phyloP scores from a whole-genome alignment of 1,140 invertebrate species.

The Brachionus paranguensis region DNA sequence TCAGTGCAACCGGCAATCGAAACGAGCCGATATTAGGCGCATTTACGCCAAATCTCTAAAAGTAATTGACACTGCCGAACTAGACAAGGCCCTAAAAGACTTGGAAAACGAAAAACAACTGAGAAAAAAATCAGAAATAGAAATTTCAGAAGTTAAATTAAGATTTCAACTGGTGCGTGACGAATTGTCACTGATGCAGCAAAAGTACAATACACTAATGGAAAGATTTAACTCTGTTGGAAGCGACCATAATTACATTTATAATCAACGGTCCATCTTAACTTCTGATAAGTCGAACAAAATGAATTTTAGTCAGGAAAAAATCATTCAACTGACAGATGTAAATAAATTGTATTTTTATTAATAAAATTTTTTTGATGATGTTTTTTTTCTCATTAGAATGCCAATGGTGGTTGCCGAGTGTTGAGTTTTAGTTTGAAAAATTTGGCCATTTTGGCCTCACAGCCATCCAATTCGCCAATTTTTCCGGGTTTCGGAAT shows the following conservation, averaged over 20 bases:
- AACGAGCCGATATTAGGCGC: conserved; percentile 66
- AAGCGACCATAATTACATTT: neutral
- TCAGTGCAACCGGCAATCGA: conserved; percentile 74
- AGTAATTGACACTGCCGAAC: conserved; percentile 64
- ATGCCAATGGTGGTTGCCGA: conserved; percentile 65
- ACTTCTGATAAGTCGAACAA: conserved; percentile 31
- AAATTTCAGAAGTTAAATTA: conserved; percentile 55
- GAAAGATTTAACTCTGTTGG: conserved; percentile 40
- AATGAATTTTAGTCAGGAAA: conserved; percentile 60
- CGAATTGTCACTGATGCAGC: conserved; percentile 48
- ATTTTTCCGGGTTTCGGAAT: conserved; percentile 71
- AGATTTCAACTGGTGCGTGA: conserved; percentile 47
- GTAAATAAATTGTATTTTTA: neutral
- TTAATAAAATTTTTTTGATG: neutral
- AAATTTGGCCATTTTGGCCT: conserved; percentile 63
- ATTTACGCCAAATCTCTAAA: conserved; percentile 64
- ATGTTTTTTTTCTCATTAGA: conserved; percentile 45
- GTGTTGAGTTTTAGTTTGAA: conserved; percentile 66
- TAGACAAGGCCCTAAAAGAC: conserved; percentile 59
- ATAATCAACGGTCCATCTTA: conserved; percentile 1
- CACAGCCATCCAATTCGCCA: conserved; percentile 65
- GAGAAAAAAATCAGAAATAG: conserved; percentile 55
- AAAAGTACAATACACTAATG: conserved; percentile 50
- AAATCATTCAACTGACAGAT: conserved; percentile 61
- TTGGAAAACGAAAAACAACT: conserved; percentile 57